Evolutionary conservation across 2,888 invertebrate species (phyloP).

Genomic region (Phlogophora meticulosa): DNA sequence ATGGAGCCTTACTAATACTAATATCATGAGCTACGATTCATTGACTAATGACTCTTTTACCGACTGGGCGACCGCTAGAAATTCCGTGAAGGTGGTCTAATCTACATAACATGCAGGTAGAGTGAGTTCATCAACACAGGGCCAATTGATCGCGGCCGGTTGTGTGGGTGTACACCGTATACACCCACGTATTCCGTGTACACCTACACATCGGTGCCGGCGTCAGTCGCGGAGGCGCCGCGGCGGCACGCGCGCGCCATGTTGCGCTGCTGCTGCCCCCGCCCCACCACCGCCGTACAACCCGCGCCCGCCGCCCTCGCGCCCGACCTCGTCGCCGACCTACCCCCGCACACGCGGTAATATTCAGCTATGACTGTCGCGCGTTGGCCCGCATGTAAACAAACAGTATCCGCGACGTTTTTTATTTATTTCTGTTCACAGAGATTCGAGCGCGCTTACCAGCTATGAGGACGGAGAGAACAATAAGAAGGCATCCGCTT

Average conservation of each 20-base stretch:
- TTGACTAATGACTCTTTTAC: slow-evolving; percentile 65
- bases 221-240: slow-evolving; percentile 84
- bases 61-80: slow-evolving; percentile 47
- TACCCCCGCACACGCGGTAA: slow-evolving; percentile 86
- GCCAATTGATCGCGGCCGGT: slow-evolving; percentile 75
- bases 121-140: slow-evolving; percentile 83
- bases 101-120: slow-evolving; percentile 84
- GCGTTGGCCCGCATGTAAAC: slow-evolving; percentile 52
- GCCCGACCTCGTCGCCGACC: slow-evolving; percentile 86
- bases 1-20: slow-evolving; percentile 27
- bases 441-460: slow-evolving; percentile 85
- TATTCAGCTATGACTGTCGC: slow-evolving; percentile 42
- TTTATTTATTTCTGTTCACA: slow-evolving; percentile 74
- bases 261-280: slow-evolving; percentile 82
- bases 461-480: slow-evolving; percentile 63
- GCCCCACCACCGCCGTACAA: slow-evolving; percentile 68
- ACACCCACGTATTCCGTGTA: slow-evolving; percentile 24
- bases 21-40: slow-evolving; percentile 20
- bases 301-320: slow-evolving; percentile 71
- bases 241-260: slow-evolving; percentile 81
- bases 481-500: slow-evolving; percentile 48
- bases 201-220: slow-evolving; percentile 57
- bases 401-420: slow-evolving; percentile 49
- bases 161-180: slow-evolving; percentile 31
- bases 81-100: slow-evolving; percentile 71